A percentile compares a stretch with the other conserved stretches of the same genome.
Evolutionary conservation across 2,113 vertebrate species (phyloP).

Genomic region (Cathartes aura): DNA sequence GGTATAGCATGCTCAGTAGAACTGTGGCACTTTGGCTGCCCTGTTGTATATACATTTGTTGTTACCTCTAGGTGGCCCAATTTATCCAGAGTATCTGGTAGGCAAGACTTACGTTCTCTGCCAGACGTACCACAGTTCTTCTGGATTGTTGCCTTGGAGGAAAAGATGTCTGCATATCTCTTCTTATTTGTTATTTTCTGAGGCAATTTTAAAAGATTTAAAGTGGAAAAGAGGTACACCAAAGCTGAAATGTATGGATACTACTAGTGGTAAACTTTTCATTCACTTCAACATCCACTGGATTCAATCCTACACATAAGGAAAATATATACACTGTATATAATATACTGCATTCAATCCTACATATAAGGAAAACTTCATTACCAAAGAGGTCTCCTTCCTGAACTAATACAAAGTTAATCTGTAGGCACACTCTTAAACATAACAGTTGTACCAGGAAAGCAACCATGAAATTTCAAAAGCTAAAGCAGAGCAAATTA

Average conservation of each 20-base stretch:
- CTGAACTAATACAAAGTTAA: conserved; percentile 25
- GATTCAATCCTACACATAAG: neutral
- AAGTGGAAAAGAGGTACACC: neutral
- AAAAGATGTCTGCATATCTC: neutral
- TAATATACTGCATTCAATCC: neutral
- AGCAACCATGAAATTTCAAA: conserved; percentile 48
- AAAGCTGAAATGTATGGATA: neutral
- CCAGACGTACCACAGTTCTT: neutral
- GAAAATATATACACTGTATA: neutral
- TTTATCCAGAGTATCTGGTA: conserved; percentile 51
- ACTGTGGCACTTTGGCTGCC: neutral
- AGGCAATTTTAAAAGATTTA: neutral
- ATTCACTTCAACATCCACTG: neutral
- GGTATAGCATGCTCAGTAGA: accelerated
- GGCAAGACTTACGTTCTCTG: neutral
- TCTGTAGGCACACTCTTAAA: conserved; percentile 58
- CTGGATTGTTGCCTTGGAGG: neutral
- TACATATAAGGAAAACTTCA: neutral
- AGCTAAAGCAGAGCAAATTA: conserved; percentile 54
- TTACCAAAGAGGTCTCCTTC: neutral
- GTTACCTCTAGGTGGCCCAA: conserved; percentile 66
- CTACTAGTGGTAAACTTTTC: neutral
- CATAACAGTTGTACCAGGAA: conserved; percentile 47
- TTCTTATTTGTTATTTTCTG: neutral
- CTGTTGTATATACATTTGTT: neutral